A percentile compares a stretch with the other conserved stretches of the same genome.
phyloP scores from a whole-genome alignment of 2,113 vertebrate genomes.

The Lycaon pictus region DNA sequence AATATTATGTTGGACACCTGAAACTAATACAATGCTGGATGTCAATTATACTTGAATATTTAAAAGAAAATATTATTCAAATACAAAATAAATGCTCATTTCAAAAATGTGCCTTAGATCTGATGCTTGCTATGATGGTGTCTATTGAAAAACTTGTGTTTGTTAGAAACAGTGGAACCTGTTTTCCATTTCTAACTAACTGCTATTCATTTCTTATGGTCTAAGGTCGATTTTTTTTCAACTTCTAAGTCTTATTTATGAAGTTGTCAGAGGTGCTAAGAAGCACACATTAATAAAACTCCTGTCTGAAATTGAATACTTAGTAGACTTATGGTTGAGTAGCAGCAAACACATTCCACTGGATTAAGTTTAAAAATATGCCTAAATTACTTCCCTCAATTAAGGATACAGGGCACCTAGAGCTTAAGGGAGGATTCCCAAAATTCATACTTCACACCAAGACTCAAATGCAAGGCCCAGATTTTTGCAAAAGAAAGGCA shows the following conservation, averaged over 20 bases:
- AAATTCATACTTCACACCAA: constrained; percentile 60
- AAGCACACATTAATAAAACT: constrained; percentile 74
- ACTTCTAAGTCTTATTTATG: constrained; percentile 79
- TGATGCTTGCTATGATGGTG: not conserved
- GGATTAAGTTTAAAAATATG: not conserved
- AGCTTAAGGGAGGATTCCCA: constrained; percentile 61
- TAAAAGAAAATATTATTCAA: constrained; percentile 52
- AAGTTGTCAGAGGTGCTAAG: constrained; percentile 78
- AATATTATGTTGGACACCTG: not conserved
- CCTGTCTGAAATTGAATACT: constrained; percentile 64
- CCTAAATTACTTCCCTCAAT: constrained; percentile 44
- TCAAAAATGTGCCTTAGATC: not conserved
- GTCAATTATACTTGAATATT: not conserved
- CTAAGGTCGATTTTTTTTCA: constrained; percentile 43
- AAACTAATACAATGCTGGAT: not conserved
- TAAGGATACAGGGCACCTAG: constrained; percentile 29
- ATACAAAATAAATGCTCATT: constrained; percentile 48
- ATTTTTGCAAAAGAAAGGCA: constrained; percentile 49
- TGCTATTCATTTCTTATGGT: constrained; percentile 56
- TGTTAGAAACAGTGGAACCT: not conserved
- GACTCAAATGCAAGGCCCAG: constrained; percentile 9
- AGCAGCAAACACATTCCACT: constrained; percentile 27
- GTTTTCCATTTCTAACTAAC: constrained; percentile 54
- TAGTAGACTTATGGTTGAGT: constrained; percentile 44
- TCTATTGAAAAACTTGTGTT: constrained; percentile 17